These are phyloP conservation scores for Vidua chalybeata DNA, from an alignment of 2,113 vertebrate genomes.

Conservation along the genomic window DNA sequence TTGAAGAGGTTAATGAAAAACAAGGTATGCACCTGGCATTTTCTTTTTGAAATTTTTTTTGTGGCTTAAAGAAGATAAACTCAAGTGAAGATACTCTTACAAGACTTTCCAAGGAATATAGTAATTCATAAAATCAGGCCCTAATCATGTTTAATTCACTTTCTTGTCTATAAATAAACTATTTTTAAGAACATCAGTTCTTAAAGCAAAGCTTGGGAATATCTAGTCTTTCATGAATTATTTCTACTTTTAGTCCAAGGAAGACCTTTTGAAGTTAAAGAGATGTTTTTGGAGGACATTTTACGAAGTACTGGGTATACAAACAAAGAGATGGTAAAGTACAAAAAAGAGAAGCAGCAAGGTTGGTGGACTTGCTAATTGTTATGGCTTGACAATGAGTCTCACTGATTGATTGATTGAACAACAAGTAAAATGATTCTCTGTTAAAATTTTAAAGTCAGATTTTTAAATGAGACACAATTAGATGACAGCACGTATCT, in stretches of 20 bases:
- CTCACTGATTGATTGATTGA: neutral
- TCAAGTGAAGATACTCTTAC: neutral
- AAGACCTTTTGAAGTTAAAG: slow-evolving; percentile 90
- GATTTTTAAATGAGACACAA: neutral
- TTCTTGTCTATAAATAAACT: neutral
- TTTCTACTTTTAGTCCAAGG: slow-evolving; percentile 83
- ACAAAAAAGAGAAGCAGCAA: slow-evolving; percentile 85
- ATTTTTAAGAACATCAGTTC: neutral
- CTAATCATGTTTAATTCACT: neutral
- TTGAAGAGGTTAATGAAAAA: neutral
- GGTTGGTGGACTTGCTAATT: slow-evolving; percentile 70
- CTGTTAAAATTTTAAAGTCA: neutral
- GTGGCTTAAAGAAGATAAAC: neutral
- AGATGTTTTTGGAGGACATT: slow-evolving; percentile 92
- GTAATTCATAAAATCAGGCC: neutral
- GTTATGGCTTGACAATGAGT: neutral
- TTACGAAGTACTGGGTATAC: slow-evolving; percentile 86
- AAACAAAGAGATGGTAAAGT: slow-evolving; percentile 84
- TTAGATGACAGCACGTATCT: neutral
- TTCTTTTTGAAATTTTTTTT: neutral
- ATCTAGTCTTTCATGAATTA: neutral
- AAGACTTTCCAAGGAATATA: neutral
- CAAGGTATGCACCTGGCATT: neutral
- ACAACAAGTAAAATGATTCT: neutral
- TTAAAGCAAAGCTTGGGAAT: neutral